Conservation (phyloP, 2,797 vertebrate genomes). For the Tauraco hartlaubi region DNA sequence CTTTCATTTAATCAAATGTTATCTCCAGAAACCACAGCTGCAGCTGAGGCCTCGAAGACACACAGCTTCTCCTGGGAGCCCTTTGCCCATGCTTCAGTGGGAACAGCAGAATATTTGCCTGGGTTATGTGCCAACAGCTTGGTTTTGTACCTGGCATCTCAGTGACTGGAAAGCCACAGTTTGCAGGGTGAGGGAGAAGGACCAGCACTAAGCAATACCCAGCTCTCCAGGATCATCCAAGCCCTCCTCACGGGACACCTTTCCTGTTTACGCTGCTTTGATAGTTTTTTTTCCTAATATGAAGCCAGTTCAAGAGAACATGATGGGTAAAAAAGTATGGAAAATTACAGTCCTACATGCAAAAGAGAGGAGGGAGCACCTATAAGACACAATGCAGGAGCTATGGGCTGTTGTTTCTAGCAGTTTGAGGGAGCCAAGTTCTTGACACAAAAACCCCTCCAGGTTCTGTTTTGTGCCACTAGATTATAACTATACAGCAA, state of each 20-base stretch:
- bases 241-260: background rate
- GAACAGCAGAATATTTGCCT: slow-evolving; percentile 13
- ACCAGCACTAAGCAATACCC: background rate
- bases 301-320: background rate
- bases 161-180: background rate
- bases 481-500: background rate
- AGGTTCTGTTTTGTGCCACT: background rate
- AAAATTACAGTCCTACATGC: background rate
- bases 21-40: slow-evolving; percentile 35
- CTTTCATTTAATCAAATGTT: slow-evolving; percentile 52
- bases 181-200: background rate
- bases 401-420: background rate
- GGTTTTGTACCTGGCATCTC: background rate
- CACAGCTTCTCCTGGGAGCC: background rate
- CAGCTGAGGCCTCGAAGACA: slow-evolving; percentile 48
- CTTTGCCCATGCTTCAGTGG: slow-evolving; percentile 26
- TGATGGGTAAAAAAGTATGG: background rate
- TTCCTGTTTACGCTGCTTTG: background rate
- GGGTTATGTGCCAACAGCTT: background rate
- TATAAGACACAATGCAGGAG: accelerated
- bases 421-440: background rate
- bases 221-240: background rate
- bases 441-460: background rate
- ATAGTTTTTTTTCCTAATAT: background rate
- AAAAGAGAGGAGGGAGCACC: accelerated